Evolutionary conservation across 1,140 invertebrate species (phyloP), one percentile per base, ranked within the genome.

Genomic region (Macrostomum lignano): DNA sequence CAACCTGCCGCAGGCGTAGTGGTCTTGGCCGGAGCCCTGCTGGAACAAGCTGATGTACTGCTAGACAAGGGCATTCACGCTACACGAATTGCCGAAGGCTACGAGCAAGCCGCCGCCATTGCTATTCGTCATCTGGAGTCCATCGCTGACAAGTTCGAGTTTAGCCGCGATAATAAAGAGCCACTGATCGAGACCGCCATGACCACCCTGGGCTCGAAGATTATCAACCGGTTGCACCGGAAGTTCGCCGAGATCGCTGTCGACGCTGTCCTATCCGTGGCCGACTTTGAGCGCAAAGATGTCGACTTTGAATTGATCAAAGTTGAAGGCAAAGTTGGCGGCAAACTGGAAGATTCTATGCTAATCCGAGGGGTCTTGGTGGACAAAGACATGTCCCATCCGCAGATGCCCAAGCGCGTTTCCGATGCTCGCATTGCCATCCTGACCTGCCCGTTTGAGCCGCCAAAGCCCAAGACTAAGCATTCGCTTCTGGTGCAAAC

Each of bases 231-330:
- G 33, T 67, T 63, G 50, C 79, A 91, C 47, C 63, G 73, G 17
- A 74, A 93, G 58, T 91, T 98, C 76, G 91, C 88, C 11, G 75
- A 93, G 60, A 96, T 98, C 52, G 88, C 91, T 40, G 91, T 98
- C 2, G 70, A 93, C 61, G 82, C 82, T 26, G 75, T 93, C 1
- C 60, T 93, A 42, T 67, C 77, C 22, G 82, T 93, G 2, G 81
- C 81, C 20, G 86, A 98, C 58, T 64, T 93, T 36, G 71, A 79
- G 42, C 72, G 75, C 31, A 69, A 70, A 36, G 91, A 98, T 63
- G 88, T 98, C 0, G 93, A 98, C 55, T 98, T 98, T 63, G 91
- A 98, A 54, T 61, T 98, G 32, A 96, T 98, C 48, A 98, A 96
- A 62, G 72, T 98, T 25, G 79, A 93, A 56, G 81, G 79, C 1